Base-by-base conservation (phyloP, 2,797 vertebrate genomes). In the Sebastes flavidus region DNA sequence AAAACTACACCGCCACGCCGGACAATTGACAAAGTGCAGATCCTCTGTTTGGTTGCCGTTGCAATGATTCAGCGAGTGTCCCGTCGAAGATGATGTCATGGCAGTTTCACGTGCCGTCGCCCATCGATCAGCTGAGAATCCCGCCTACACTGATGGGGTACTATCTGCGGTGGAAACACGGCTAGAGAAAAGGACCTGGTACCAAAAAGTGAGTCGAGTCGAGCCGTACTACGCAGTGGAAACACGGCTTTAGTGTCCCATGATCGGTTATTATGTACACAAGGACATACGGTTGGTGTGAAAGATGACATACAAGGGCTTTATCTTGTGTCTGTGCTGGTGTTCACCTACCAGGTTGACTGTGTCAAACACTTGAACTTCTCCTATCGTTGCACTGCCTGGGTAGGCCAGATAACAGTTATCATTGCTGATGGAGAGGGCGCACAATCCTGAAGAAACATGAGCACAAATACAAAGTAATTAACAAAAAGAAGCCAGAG, bases 391-490 rank as follows among this genome's bases (percentile, higher is more conserved):
- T 2, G 99, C 97, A 13, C 99, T 99, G 80, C 99, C 99, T 5
- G 99, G 99, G 69, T 99, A 99, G 0, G 98, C 99, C 94, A 99
- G 92, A 85, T 99, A 99, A 89, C 98, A 99, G 88, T 99, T 99
- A 85, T 99, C 99, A 8, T 99, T 99, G 92, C 97, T 99, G 94
- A 99, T 98, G 61, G 99, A 99, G 70, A 99, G 96, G 1, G 98
- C 95, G 63, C 98, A 99, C 80, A 99, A 78, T 67, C 99, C 99
- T 99, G 89, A 5, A 77, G 49, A 65, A 25, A 83, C 4, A 75
- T 0, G n/a, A 62, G 18, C 18, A 81, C 10, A 87, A 46, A 76
- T 1, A 27, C 3, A 65, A 36, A 63, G 1, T 12, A 4, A 42
- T 61, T 8, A 82, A 72, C 20, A 56, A 24, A 38, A 25, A 14